Conservation (phyloP, 2,888 invertebrate genomes). For the Globia sparganii region DNA sequence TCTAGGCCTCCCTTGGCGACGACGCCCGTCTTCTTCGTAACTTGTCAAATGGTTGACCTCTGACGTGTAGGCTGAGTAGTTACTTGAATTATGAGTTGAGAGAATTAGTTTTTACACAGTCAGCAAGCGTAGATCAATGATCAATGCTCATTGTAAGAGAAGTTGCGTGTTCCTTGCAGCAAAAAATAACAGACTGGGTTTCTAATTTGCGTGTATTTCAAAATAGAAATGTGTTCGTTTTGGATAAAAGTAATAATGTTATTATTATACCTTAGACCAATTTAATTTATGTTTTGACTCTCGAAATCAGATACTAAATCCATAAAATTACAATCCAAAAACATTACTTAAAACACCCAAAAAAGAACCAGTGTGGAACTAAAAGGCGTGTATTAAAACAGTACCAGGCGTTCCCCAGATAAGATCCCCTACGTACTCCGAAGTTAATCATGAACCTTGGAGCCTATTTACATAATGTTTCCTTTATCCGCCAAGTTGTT, state of each 20-base stretch:
- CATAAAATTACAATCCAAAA: constrained; percentile 21
- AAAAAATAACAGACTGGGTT: too few species aligned
- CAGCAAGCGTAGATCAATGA: too few species aligned
- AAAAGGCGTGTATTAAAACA: constrained; percentile 71
- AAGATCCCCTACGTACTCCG: constrained; percentile 73
- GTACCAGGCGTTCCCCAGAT: constrained; percentile 68
- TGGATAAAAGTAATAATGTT: background rate
- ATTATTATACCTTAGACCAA: background rate
- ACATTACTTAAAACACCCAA: constrained; percentile 9
- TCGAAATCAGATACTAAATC: constrained; percentile 11
- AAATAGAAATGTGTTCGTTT: background rate
- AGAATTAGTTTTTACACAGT: too few species aligned
- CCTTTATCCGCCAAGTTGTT: constrained; percentile 80
- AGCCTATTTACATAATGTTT: constrained; percentile 87
- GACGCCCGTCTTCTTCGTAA: too few species aligned
- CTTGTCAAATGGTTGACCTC: too few species aligned
- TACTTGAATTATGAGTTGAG: too few species aligned
- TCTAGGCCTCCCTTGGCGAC: too few species aligned
- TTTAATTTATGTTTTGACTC: background rate
- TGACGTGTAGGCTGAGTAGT: too few species aligned
- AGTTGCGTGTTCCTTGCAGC: too few species aligned
- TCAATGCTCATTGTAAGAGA: too few species aligned
- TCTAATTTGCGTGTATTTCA: too few species aligned
- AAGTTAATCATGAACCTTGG: constrained; percentile 86
- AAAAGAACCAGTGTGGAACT: constrained; percentile 60